Base-by-base conservation (phyloP, 2,113 vertebrate genomes). In the Bos javanicus region DNA sequence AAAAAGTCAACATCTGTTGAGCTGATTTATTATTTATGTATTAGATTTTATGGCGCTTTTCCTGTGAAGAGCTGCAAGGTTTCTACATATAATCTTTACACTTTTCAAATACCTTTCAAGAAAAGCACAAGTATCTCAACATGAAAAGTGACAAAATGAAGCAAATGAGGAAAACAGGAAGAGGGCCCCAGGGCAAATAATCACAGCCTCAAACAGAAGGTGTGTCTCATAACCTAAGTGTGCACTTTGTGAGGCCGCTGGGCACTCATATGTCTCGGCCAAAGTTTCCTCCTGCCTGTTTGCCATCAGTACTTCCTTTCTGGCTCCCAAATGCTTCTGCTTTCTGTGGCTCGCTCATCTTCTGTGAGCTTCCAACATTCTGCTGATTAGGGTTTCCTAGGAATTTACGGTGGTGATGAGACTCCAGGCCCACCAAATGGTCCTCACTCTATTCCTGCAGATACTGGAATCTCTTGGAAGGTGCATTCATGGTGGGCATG, bases 1-100 rank as follows among this genome's bases (percentile, higher is more conserved):
- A 92, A 95, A 95, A 97, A 96, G 91, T 91, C 90, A 89, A 94
- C 97, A 97, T 98, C 94, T 98, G 90, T 92, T 97, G 95, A 93
- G 67, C 43, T 96, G 96, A 96, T 98, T 96, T 97, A 97, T 96
- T 97, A 96, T 95, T 97, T 97, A 97, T 96, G 71, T 96, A 94
- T 95, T 95, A 94, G 82, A 89, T 96, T 97, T 98, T 93, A 97
- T 89, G 83, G 56, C 39, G 86, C 78, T 95, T 98, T 97, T 88
- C 64, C 81, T 97, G 95, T 74, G 82, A 97, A 91, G 96, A 97
- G 81, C 82, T 28, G 13, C 86, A 96, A 81, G 78, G 48, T 87
- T 91, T 92, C 94, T 95, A 67, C 67, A 96, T 82, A 94, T 91
- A 97, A 96, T 96, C 97, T 78, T 97, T 91, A 89, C 19, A 89